A percentile compares a stretch with the other conserved stretches of the same genome.
These are phyloP conservation scores for Tangara arthus DNA, from an alignment of 2,797 vertebrate genomes.

Conservation along the genomic window DNA sequence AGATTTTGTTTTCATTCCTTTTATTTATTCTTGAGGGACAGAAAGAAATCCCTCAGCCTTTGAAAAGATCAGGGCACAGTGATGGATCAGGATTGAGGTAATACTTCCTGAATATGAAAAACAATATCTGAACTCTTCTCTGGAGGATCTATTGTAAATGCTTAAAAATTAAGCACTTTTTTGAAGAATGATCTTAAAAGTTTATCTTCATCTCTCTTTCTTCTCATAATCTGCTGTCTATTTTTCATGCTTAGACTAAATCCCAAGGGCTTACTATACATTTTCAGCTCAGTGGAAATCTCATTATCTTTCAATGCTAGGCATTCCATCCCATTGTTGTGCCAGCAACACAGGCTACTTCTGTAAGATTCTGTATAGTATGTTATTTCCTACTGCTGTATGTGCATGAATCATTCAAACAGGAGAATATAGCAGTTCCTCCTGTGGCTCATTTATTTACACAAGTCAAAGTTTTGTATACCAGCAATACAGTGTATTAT, in stretches of 20 bases:
- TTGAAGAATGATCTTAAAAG: not conserved
- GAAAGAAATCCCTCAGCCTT: slow-evolving; percentile 8
- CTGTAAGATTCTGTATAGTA: not conserved
- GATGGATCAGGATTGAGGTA: not conserved
- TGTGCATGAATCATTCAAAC: slow-evolving; percentile 8
- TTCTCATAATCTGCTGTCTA: slow-evolving; percentile 7
- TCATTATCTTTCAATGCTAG: not conserved
- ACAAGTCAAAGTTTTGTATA: not conserved
- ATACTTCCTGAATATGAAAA: not conserved
- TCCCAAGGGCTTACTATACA: not conserved
- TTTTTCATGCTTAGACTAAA: not conserved
- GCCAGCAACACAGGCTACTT: not conserved
- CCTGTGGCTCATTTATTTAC: slow-evolving; percentile 1
- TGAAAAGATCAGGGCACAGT: not conserved
- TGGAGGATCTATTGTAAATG: not conserved
- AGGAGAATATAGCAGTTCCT: not conserved
- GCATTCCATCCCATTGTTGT: not conserved
- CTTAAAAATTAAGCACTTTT: slow-evolving; percentile 44
- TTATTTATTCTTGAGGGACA: not conserved
- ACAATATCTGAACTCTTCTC: not conserved
- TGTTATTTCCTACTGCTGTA: not conserved
- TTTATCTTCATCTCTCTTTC: slow-evolving; percentile 40
- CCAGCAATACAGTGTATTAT: not conserved
- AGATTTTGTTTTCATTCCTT: not conserved
- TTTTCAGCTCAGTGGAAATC: slow-evolving; percentile 38